phyloP scores from a whole-genome alignment of 53 echinoderm and acorn worm species.

The Paelopatides confundens region DNA sequence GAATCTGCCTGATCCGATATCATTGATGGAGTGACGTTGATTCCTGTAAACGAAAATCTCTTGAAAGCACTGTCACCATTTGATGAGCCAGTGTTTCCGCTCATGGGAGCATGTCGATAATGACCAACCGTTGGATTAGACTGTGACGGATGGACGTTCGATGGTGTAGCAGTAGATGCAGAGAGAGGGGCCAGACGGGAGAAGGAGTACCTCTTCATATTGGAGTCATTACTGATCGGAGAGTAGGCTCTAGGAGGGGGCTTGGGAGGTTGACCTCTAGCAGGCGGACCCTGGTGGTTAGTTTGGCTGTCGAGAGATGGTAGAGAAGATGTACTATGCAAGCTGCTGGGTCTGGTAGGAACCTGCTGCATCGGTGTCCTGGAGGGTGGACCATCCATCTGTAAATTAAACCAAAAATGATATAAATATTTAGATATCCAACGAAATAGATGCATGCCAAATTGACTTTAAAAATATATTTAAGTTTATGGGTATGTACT shows the following conservation, averaged over 20 bases:
- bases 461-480: too few species aligned
- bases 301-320: constrained; percentile 47
- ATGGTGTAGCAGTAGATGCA: constrained; percentile 22
- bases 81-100: constrained; percentile 39
- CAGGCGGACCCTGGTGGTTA: constrained; percentile 43
- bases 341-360: not conserved
- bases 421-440: not conserved
- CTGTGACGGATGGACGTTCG: constrained; percentile 33
- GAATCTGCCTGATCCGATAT: constrained; percentile 58
- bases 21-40: constrained; percentile 70
- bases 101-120: not conserved
- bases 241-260: constrained; percentile 74
- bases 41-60: constrained; percentile 71
- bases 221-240: constrained; percentile 61
- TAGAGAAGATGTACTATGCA: constrained; percentile 55
- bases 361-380: not conserved
- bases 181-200: constrained; percentile 40
- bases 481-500: too few species aligned
- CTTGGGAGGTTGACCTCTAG: constrained; percentile 56
- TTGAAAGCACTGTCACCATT: constrained; percentile 68
- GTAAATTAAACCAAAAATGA: not conserved
- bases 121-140: constrained; percentile 20
- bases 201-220: constrained; percentile 53
- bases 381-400: not conserved
- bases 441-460: too few species aligned